Percentiles rank a stretch among this genome's conserved stretches.
Conservation (phyloP, 2,797 vertebrate species). For the Manis javanica region DNA sequence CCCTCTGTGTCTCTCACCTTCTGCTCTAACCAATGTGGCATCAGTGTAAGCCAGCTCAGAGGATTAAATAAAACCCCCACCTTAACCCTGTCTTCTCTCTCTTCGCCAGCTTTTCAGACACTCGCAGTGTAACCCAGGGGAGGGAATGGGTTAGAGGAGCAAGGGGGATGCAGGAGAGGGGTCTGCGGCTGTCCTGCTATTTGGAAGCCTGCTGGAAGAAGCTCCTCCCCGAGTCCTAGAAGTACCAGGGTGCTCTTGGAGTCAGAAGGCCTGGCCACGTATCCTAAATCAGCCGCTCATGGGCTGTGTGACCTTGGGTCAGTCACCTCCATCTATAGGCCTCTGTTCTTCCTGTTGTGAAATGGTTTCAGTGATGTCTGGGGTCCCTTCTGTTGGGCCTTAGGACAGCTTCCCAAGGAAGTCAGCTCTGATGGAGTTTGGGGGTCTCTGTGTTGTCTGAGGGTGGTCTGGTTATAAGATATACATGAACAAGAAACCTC, state of each 20-base stretch:
- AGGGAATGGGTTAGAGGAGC: neutral
- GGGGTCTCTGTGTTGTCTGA: neutral
- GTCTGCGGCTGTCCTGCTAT: neutral
- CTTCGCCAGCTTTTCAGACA: neutral
- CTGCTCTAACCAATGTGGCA: constrained; percentile 41
- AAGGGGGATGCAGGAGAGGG: too few species aligned
- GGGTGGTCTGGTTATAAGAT: neutral
- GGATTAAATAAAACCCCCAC: constrained; percentile 74
- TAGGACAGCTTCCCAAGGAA: neutral
- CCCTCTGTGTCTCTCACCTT: neutral
- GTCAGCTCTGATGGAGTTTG: neutral
- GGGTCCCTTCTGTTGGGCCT: neutral
- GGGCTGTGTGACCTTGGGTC: neutral
- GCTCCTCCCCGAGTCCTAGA: neutral
- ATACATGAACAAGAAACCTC: neutral
- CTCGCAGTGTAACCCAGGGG: neutral
- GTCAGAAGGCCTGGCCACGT: neutral
- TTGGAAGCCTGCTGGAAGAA: neutral
- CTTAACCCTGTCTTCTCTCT: constrained; percentile 65
- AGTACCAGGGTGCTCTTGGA: neutral
- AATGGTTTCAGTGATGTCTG: neutral
- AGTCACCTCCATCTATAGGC: neutral
- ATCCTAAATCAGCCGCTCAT: neutral
- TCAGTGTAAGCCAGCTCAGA: constrained; percentile 67
- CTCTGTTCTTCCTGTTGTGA: neutral